Evolutionary conservation across 64 coral and sea anemone genomes (phyloP).

Genomic region (Stichodactyla helianthus): DNA sequence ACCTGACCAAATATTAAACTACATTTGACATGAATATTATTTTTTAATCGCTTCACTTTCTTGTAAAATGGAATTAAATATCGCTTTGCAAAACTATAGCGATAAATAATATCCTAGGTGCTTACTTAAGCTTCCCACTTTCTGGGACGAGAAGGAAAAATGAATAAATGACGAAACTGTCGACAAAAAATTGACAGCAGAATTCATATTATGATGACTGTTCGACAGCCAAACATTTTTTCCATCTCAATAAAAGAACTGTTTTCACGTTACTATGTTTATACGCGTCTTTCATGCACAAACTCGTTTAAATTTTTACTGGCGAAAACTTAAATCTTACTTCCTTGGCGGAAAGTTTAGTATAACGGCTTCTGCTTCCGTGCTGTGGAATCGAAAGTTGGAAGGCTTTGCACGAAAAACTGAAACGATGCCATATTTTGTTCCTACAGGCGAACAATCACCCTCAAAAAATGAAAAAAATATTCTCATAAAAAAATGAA

Average conservation of each 20-base stretch:
- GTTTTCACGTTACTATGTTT: neutral
- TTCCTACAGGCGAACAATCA: neutral
- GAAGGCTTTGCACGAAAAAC: neutral
- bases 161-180: no score
- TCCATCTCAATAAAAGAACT: no score
- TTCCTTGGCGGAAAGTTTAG: neutral
- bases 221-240: no score
- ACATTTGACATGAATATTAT: neutral
- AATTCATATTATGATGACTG: no score
- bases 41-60: neutral
- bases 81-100: neutral
- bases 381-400: neutral
- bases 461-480: neutral
- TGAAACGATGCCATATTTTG: neutral
- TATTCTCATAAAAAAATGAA: neutral
- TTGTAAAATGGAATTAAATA: neutral
- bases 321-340: neutral
- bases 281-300: neutral
- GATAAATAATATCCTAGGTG: no score
- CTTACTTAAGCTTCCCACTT: no score
- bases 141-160: no score
- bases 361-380: neutral
- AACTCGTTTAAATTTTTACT: slow-evolving; percentile 1
- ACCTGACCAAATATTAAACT: neutral
- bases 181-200: no score